Conservation (phyloP, 2,888 invertebrate species). For the Ormyrus thymus region DNA sequence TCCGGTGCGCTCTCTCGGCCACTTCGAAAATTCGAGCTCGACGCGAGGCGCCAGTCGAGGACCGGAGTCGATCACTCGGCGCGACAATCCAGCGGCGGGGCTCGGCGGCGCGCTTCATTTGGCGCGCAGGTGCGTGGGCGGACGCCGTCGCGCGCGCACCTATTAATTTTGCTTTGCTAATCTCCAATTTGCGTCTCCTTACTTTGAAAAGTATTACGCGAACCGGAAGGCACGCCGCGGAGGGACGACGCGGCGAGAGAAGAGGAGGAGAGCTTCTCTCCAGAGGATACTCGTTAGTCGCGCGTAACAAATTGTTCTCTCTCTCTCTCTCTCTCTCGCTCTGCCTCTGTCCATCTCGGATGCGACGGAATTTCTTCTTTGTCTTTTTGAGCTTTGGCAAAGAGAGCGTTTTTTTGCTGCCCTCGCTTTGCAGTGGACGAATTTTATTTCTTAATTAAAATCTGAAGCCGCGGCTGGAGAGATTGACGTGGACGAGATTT, state of each 20-base stretch:
- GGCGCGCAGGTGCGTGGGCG: background rate
- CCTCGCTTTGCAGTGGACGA: too few relatives aligned
- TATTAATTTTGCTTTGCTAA: conserved; percentile 71
- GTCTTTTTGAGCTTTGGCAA: too few relatives aligned
- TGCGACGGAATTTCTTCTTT: too few relatives aligned
- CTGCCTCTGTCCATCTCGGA: too few relatives aligned
- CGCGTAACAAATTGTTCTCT: conserved; percentile 19
- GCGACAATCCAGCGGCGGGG: background rate
- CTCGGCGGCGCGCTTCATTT: background rate
- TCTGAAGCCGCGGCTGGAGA: too few relatives aligned
- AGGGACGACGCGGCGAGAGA: background rate
- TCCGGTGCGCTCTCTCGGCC: too few relatives aligned
- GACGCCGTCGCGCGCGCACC: conserved; percentile 40
- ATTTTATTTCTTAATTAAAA: too few relatives aligned
- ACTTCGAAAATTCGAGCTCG: too few relatives aligned
- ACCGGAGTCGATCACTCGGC: too few relatives aligned
- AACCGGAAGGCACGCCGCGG: background rate
- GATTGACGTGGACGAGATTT: too few relatives aligned
- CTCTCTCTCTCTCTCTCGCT: background rate
- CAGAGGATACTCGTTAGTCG: conserved; percentile 24
- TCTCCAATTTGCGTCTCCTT: conserved; percentile 70
- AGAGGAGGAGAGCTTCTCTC: background rate
- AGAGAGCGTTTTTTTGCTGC: too few relatives aligned
- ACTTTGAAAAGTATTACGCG: conserved; percentile 45
- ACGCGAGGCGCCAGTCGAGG: too few relatives aligned